Evolutionary conservation across 2,888 invertebrate genomes (phyloP).

Genomic region (Priocnemis perturbator): DNA sequence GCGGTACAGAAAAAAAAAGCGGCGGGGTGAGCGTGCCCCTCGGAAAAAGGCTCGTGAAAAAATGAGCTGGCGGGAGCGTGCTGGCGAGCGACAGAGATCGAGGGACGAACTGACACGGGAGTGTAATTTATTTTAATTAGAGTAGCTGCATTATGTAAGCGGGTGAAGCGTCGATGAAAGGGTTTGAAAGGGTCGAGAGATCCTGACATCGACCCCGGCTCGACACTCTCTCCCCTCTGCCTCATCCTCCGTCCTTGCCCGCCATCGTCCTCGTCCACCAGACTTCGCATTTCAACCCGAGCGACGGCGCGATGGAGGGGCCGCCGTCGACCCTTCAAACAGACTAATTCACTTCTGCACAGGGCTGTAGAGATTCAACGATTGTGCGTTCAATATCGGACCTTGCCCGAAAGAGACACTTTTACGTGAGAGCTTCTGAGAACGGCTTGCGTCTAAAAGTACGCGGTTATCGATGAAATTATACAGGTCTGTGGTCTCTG

Average conservation of each 20-base stretch:
- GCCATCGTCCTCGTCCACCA: not conserved
- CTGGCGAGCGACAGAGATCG: constrained; percentile 41
- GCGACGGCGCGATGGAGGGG: not conserved
- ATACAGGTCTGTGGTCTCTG: no score
- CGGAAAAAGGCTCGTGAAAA: constrained; percentile 43
- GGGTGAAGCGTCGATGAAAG: constrained; percentile 66
- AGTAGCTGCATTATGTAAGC: constrained; percentile 73
- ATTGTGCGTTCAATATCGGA: constrained; percentile 12
- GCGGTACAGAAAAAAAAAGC: constrained; percentile 58
- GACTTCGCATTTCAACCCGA: constrained; percentile 23
- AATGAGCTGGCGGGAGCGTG: constrained; percentile 13
- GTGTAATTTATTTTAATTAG: constrained; percentile 75
- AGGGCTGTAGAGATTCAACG: constrained; percentile 33
- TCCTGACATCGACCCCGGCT: constrained; percentile 54
- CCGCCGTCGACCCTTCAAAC: constrained; percentile 47
- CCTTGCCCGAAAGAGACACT: no score
- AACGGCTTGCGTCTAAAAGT: no score
- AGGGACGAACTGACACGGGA: constrained; percentile 58
- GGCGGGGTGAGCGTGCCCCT: constrained; percentile 28
- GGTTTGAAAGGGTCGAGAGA: constrained; percentile 67
- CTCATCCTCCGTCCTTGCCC: constrained; percentile 31
- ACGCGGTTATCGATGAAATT: no score
- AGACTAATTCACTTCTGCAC: constrained; percentile 66
- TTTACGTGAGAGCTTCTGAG: no score
- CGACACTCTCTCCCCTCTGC: constrained; percentile 27